Evolutionary conservation across 2,888 invertebrate genomes (phyloP).

Genomic region (Athalia rosae): DNA sequence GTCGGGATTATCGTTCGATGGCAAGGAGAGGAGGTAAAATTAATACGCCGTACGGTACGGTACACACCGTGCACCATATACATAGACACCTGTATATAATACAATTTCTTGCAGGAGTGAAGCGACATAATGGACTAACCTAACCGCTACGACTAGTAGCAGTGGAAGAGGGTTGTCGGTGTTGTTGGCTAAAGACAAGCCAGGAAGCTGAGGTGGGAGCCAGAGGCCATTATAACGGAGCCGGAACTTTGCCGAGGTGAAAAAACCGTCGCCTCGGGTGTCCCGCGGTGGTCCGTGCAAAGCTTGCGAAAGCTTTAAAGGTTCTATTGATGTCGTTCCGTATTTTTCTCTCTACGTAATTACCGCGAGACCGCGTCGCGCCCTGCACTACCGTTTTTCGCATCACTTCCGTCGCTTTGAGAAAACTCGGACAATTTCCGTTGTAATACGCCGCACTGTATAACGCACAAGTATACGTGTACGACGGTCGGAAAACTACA

Average conservation of each 20-base stretch:
- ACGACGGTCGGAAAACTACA: neutral
- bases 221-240: constrained; percentile 39
- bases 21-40: too few relatives aligned
- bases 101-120: neutral
- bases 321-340: constrained; percentile 63
- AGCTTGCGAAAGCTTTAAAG: constrained; percentile 50
- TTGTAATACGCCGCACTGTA: neutral
- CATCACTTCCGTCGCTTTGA: constrained; percentile 59
- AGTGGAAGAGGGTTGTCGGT: constrained; percentile 8
- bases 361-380: constrained; percentile 51
- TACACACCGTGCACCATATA: too few relatives aligned
- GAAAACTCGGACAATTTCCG: constrained; percentile 62
- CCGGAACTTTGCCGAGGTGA: constrained; percentile 19
- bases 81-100: too few relatives aligned
- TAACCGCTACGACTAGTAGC: neutral
- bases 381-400: constrained; percentile 56
- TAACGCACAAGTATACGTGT: neutral
- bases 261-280: constrained; percentile 40
- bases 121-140: constrained; percentile 11
- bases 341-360: constrained; percentile 63
- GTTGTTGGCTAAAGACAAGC: constrained; percentile 37
- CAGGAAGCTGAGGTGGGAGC: constrained; percentile 40
- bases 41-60: too few relatives aligned
- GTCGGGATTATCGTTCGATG: too few relatives aligned
- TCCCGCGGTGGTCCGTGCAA: constrained; percentile 32